Evolutionary conservation across 1,140 invertebrate genomes (phyloP).

Genomic region (Drosophila funebris): DNA sequence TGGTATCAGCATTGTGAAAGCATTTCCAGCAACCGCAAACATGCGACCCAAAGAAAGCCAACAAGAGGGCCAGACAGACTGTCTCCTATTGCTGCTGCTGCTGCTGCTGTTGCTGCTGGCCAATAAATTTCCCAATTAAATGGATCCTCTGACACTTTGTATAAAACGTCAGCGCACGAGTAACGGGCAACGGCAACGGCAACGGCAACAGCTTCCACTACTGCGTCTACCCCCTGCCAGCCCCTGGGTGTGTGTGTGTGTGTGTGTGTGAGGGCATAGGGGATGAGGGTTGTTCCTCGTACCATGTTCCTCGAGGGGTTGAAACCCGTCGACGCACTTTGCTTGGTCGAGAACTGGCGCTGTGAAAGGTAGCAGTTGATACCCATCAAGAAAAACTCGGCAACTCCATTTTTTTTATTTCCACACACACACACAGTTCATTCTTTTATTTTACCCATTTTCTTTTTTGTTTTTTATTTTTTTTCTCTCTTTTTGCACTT

Average conservation of each 20-base stretch:
- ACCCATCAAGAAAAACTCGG: neutral
- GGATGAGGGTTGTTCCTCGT: conserved; percentile 70
- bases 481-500: conserved; percentile 50
- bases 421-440: conserved; percentile 39
- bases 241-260: conserved; percentile 21
- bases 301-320: conserved; percentile 45
- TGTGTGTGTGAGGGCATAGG: conserved; percentile 44
- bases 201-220: conserved; percentile 36
- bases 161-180: conserved; percentile 57
- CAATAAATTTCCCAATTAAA: conserved; percentile 82
- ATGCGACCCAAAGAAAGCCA: conserved; percentile 59
- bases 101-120: conserved; percentile 40
- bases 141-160: conserved; percentile 77
- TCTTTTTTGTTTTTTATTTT: conserved; percentile 22
- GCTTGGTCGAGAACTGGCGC: conserved; percentile 70
- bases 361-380: conserved; percentile 71
- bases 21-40: conserved; percentile 74
- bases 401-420: conserved; percentile 78
- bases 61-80: conserved; percentile 73
- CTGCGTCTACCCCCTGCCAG: conserved; percentile 59
- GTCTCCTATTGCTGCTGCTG: conserved; percentile 54
- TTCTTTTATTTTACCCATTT: conserved; percentile 36
- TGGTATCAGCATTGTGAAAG: conserved; percentile 46
- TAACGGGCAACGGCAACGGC: conserved; percentile 39
- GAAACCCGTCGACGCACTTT: conserved; percentile 60